phyloP scores from a whole-genome alignment of 2,888 invertebrate genomes.

The Agonopterix arenella region DNA sequence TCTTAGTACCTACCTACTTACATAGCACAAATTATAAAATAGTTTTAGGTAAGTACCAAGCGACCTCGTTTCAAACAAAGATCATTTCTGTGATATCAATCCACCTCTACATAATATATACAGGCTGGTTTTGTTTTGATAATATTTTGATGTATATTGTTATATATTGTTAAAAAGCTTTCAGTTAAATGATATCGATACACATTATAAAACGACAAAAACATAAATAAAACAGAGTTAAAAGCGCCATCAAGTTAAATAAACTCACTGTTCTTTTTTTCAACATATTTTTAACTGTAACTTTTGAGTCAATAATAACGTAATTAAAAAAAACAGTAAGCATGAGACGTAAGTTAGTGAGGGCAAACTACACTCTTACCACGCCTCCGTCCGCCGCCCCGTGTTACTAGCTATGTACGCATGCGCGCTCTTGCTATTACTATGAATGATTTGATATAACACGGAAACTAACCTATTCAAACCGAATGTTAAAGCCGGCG shows the following conservation, averaged over 20 bases:
- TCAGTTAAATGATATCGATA: conserved; percentile 16
- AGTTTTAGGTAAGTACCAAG: too few species aligned
- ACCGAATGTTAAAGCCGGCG: too few species aligned
- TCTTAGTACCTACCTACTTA: too few species aligned
- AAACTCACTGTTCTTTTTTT: conserved; percentile 28
- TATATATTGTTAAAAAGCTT: conserved; percentile 4
- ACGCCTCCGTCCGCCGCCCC: conserved; percentile 46
- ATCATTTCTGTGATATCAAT: too few species aligned
- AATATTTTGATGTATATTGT: not conserved
- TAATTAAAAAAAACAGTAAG: conserved; percentile 29
- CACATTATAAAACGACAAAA: conserved; percentile 16
- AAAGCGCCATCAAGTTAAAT: conserved; percentile 42
- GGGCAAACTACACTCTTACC: conserved; percentile 58
- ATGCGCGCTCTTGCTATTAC: conserved; percentile 14
- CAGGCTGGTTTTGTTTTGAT: not conserved
- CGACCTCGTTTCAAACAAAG: too few species aligned
- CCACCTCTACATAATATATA: not conserved
- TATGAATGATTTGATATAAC: too few species aligned
- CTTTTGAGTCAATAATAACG: too few species aligned
- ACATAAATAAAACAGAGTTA: conserved; percentile 25
- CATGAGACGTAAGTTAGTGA: conserved; percentile 60
- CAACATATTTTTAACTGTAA: too few species aligned
- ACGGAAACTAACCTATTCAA: too few species aligned
- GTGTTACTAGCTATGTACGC: conserved; percentile 33
- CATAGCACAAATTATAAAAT: too few species aligned